Evolutionary conservation across 2,113 vertebrate species (phyloP).

Genomic region (Oenanthe melanoleuca): DNA sequence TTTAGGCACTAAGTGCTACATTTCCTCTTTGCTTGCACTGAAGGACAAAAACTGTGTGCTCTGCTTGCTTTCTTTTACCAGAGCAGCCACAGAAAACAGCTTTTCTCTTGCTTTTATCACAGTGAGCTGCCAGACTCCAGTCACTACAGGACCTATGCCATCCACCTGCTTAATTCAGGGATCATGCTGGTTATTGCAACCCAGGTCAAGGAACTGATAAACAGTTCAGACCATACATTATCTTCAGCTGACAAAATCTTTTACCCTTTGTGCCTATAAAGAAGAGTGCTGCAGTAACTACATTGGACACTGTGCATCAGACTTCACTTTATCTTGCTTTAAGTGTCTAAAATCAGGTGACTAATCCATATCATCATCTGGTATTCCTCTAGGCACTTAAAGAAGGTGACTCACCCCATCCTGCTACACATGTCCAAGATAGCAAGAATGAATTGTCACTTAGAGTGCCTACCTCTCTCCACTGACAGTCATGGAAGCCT

Average conservation of each 20-base stretch:
- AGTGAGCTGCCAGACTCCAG: neutral
- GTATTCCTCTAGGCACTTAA: neutral
- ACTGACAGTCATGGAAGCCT: neutral
- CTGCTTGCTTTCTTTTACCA: neutral
- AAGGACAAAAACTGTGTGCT: neutral
- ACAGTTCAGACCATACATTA: slow-evolving; percentile 13
- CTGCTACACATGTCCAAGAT: neutral
- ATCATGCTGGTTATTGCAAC: neutral
- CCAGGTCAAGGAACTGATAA: slow-evolving; percentile 26
- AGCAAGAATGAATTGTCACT: neutral
- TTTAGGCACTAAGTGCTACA: neutral
- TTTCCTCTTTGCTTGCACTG: neutral
- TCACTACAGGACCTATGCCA: neutral
- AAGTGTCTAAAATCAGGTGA: slow-evolving; percentile 21
- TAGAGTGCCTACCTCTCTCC: neutral
- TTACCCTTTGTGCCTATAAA: neutral
- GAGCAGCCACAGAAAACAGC: neutral
- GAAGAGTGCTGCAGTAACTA: neutral
- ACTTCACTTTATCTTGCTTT: slow-evolving; percentile 9
- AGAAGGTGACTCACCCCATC: neutral
- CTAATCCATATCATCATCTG: neutral
- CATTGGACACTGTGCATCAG: neutral
- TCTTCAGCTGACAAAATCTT: slow-evolving; percentile 35
- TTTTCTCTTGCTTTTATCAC: slow-evolving; percentile 21
- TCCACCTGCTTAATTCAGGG: slow-evolving; percentile 18